Percentiles rank a stretch among this genome's conserved stretches.
phyloP scores from a whole-genome alignment of 2,888 invertebrate genomes.

The Leucoptera coffeella region DNA sequence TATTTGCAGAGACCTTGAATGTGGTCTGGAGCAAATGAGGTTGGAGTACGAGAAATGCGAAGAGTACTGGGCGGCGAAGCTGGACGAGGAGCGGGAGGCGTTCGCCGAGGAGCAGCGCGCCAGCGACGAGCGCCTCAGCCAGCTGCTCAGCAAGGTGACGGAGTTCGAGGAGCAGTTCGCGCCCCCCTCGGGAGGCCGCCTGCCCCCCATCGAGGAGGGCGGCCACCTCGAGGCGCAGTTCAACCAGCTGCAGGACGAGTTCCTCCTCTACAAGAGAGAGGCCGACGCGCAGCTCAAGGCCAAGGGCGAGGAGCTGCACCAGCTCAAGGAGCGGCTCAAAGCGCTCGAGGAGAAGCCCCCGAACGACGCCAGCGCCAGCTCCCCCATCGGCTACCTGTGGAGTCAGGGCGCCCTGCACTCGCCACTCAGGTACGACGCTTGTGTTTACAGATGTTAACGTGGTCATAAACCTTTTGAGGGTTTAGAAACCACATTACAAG shows the following conservation, averaged over 20 bases:
- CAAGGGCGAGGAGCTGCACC: slow-evolving; percentile 49
- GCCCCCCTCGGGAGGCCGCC: slow-evolving; percentile 21
- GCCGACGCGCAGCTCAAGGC: slow-evolving; percentile 45
- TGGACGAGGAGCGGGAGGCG: slow-evolving; percentile 69
- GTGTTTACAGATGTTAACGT: no score
- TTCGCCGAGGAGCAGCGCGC: slow-evolving; percentile 71
- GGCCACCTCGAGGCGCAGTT: slow-evolving; percentile 62
- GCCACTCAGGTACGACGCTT: no score
- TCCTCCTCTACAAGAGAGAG: slow-evolving; percentile 49
- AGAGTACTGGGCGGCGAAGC: slow-evolving; percentile 78
- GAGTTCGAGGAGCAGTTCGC: slow-evolving; percentile 75
- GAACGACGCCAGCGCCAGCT: slow-evolving; percentile 14
- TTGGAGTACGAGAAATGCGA: slow-evolving; percentile 79
- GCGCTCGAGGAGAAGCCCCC: slow-evolving; percentile 15
- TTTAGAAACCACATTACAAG: no score
- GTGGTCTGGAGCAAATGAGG: slow-evolving; percentile 66
- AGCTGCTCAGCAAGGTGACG: slow-evolving; percentile 66
- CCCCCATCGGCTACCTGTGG: slow-evolving; percentile 37
- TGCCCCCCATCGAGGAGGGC: slow-evolving; percentile 76
- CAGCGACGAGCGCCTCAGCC: slow-evolving; percentile 69
- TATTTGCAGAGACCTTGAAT: slow-evolving; percentile 64
- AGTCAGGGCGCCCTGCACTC: slow-evolving; percentile 38
- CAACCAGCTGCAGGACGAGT: slow-evolving; percentile 65
- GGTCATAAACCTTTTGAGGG: no score
- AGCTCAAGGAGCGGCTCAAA: slow-evolving; percentile 40